Evolutionary conservation across 2,113 vertebrate genomes (phyloP).

Genomic region (Hippopotamus amphibius): DNA sequence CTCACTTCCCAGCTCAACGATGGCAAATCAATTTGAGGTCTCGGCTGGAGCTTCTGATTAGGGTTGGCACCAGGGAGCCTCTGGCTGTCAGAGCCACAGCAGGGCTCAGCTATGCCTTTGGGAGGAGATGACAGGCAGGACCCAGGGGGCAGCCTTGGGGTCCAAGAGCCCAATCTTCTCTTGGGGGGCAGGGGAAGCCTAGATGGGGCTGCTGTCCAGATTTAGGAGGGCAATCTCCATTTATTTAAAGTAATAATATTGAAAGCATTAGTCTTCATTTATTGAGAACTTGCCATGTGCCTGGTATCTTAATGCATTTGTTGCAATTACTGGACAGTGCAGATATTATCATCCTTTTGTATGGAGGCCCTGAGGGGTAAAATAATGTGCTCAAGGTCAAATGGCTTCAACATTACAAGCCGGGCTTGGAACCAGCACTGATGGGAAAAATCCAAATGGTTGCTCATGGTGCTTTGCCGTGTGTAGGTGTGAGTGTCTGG

Average conservation of each 20-base stretch:
- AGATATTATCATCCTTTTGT: neutral
- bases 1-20: slow-evolving; percentile 76
- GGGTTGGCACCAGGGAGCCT: slow-evolving; percentile 61
- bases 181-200: neutral
- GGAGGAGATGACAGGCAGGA: slow-evolving; percentile 10
- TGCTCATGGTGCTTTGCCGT: neutral
- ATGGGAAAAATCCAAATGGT: neutral
- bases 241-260: neutral
- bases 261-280: neutral
- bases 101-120: neutral
- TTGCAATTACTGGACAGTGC: neutral
- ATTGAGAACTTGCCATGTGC: neutral
- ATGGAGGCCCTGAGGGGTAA: neutral
- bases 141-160: neutral
- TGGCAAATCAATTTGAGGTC: slow-evolving; percentile 77
- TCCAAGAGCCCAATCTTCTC: neutral
- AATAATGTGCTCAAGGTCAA: neutral
- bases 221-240: neutral
- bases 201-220: neutral
- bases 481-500: neutral
- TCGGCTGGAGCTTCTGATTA: slow-evolving; percentile 69
- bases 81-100: neutral
- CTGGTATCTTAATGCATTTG: neutral
- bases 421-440: neutral
- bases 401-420: neutral